Conservation (phyloP, 1,140 invertebrate genomes). For the Physella acuta region DNA sequence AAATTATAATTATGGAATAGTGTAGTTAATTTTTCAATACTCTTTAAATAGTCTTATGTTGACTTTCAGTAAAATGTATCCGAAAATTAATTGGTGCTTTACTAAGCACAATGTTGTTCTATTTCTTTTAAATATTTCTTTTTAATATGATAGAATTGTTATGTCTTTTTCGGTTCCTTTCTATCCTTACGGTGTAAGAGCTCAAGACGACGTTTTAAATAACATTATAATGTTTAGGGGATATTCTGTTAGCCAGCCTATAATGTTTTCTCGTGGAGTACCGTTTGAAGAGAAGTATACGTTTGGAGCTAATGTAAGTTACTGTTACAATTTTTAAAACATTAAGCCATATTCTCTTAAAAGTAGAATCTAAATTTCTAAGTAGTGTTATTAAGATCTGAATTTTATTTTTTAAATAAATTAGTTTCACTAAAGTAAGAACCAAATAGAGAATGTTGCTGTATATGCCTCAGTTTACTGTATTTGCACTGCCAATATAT, state of each 20-base stretch:
- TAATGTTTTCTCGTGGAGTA: neutral
- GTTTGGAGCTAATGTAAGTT: slow-evolving; percentile 6
- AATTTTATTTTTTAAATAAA: too few species aligned
- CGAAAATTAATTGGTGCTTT: too few species aligned
- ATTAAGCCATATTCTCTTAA: too few species aligned
- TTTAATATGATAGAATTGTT: neutral
- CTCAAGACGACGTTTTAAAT: neutral
- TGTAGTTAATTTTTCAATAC: neutral
- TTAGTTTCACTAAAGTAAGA: neutral
- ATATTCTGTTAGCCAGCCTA: too few species aligned
- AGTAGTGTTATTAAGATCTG: too few species aligned
- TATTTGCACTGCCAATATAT: neutral
- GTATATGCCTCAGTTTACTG: neutral
- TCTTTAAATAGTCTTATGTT: neutral
- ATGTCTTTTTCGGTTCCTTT: neutral
- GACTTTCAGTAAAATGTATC: too few species aligned
- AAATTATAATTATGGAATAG: neutral
- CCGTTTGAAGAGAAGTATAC: neutral
- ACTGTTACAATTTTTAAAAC: neutral
- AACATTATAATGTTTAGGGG: too few species aligned
- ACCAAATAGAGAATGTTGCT: neutral
- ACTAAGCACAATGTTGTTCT: too few species aligned
- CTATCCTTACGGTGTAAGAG: neutral
- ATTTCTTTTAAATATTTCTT: neutral
- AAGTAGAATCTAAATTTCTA: too few species aligned